Base-by-base conservation (phyloP, 2,888 invertebrate genomes). In the Rhingia campestris region DNA sequence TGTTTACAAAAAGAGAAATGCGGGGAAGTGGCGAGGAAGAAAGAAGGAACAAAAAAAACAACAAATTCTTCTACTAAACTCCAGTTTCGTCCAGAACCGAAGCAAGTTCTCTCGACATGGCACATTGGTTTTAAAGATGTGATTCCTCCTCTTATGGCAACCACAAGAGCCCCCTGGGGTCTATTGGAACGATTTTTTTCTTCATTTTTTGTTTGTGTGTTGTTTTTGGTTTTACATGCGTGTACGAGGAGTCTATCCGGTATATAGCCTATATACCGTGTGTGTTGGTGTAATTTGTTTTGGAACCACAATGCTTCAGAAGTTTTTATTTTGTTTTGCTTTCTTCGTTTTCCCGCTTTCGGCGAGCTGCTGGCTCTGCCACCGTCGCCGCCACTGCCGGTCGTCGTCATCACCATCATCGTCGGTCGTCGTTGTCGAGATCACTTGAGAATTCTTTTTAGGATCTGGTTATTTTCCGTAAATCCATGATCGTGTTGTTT, bases 391-490 rank as follows among this genome's bases (percentile, higher is more conserved):
- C 61, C n/a, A 9, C 12, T 53, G 53, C 63, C 58, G 49, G 9
- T 30, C 41, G 49, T 41, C 30, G 41, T 41, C 59, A 58, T 41
- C 56, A 32, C 10, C n/a, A 10, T 37, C 58, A 14, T 30, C 35
- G 14, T 43, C 41, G 22, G 12, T 45, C 51, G 45, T 49, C 67
- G 43, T 41, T 53, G 59, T 73, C 51, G 73, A 80, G 70, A 84
- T 84, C 84, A 80, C 84, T 84, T 84, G 80, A 84, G 84, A 84
- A 84, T 84, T 84, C 84, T 84, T 82, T 84, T 80, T 80, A 75
- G 84, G 84, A 84, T 75, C 84, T 84, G 84, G 84, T 84, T 84
- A 84, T 84, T 80, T 84, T 84, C 84, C 84, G 74, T 79, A 75
- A 80, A 80, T 66, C 75, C 84, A 84, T 80, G 80, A 84, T 80